Percentiles rank a stretch among this genome's conserved stretches.
Evolutionary conservation across 2,797 vertebrate species (phyloP).

Genomic region (Dendrocincla tyrannina): DNA sequence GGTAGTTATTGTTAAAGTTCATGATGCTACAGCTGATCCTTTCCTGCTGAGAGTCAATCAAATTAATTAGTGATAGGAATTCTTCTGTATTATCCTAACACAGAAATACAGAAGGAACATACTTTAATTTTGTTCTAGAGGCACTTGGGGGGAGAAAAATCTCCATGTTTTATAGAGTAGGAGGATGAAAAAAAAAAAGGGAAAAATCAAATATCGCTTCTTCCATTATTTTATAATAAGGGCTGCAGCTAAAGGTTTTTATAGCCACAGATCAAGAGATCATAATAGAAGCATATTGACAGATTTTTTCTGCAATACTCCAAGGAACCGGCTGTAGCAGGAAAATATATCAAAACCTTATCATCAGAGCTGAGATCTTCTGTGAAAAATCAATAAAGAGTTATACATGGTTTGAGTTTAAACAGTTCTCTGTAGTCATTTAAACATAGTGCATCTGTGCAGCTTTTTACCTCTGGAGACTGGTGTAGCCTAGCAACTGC

Average conservation of each 20-base stretch:
- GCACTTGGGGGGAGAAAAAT: constrained; percentile 57
- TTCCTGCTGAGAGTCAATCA: constrained; percentile 89
- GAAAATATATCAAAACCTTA: constrained; percentile 99
- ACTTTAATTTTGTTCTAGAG: constrained; percentile 77
- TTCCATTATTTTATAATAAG: constrained; percentile 96
- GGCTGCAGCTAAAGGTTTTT: constrained; percentile 91
- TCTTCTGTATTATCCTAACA: constrained; percentile 81
- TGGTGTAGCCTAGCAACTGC: constrained; percentile 87
- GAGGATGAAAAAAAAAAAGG: background rate
- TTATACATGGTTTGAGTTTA: constrained; percentile 99
- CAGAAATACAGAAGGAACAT: constrained; percentile 68
- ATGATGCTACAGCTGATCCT: constrained; percentile 86
- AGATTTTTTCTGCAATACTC: constrained; percentile 93
- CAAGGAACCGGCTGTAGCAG: constrained; percentile 89
- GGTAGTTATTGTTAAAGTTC: constrained; percentile 88
- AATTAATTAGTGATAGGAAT: constrained; percentile 91
- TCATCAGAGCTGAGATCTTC: constrained; percentile 97
- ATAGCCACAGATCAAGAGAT: constrained; percentile 99
- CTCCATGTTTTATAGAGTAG: constrained; percentile 72
- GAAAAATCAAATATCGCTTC: constrained; percentile 80
- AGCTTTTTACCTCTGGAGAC: constrained; percentile 86
- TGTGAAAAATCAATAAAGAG: constrained; percentile 99
- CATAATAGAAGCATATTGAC: constrained; percentile 99
- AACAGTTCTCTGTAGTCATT: constrained; percentile 98
- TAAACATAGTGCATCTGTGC: constrained; percentile 94